Conservation (phyloP, 2,797 vertebrate species). For the Phaenicophaeus curvirostris region DNA sequence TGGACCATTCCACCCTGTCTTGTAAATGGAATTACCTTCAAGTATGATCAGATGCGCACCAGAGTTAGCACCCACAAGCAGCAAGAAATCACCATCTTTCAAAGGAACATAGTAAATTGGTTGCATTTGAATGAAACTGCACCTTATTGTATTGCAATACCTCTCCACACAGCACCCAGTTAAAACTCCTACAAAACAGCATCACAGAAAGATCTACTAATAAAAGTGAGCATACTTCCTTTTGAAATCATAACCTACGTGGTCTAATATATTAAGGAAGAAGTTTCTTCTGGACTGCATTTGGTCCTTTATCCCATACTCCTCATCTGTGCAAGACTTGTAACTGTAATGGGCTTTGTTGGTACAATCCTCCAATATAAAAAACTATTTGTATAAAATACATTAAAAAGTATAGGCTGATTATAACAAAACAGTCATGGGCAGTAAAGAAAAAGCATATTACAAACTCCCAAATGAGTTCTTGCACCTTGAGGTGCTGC, state of each 20-base stretch:
- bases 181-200: neutral
- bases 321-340: neutral
- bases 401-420: neutral
- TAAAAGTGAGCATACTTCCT: neutral
- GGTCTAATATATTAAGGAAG: neutral
- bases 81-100: neutral
- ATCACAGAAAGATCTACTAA: neutral
- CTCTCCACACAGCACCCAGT: neutral
- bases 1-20: neutral
- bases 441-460: neutral
- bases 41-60: neutral
- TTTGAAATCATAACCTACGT: neutral
- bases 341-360: neutral
- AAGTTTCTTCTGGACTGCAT: neutral
- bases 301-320: neutral
- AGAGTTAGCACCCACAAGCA: accelerated
- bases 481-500: neutral
- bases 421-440: neutral
- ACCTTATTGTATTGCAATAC: neutral
- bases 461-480: neutral
- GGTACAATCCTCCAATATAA: neutral
- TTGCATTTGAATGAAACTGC: neutral
- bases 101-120: neutral
- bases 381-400: neutral
- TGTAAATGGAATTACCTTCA: neutral